Conservation (phyloP, 2,888 invertebrate genomes). For the Sepiola atlantica region DNA sequence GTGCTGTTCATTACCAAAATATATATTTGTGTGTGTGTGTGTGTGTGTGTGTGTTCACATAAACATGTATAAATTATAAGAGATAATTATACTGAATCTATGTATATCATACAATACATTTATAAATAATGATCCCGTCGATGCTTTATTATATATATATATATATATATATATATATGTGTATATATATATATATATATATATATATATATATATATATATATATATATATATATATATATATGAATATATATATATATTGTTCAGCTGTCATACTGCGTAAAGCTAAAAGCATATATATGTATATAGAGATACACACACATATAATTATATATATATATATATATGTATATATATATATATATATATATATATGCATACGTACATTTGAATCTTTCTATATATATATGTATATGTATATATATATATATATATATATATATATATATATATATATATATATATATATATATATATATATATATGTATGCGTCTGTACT, state of each 20-base stretch:
- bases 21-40: not conserved
- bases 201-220: slow-evolving; percentile 32
- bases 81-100: not conserved
- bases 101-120: not conserved
- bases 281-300: too few relatives aligned
- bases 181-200: not conserved
- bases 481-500: not conserved
- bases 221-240: slow-evolving; percentile 17
- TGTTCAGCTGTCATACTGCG: too few relatives aligned
- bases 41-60: not conserved
- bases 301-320: too few relatives aligned
- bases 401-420: not conserved
- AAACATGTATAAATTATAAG: not conserved
- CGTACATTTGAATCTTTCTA: too few relatives aligned
- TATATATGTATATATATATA: not conserved
- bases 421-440: not conserved
- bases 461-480: not conserved
- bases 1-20: not conserved
- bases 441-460: slow-evolving; percentile 32
- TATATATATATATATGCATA: not conserved
- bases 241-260: not conserved
- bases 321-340: slow-evolving; percentile 8
- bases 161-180: not conserved
- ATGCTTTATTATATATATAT: not conserved
- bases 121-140: not conserved